Evolutionary conservation across 2,797 vertebrate species (phyloP).

Genomic region (Pangasius sanitwongsei): DNA sequence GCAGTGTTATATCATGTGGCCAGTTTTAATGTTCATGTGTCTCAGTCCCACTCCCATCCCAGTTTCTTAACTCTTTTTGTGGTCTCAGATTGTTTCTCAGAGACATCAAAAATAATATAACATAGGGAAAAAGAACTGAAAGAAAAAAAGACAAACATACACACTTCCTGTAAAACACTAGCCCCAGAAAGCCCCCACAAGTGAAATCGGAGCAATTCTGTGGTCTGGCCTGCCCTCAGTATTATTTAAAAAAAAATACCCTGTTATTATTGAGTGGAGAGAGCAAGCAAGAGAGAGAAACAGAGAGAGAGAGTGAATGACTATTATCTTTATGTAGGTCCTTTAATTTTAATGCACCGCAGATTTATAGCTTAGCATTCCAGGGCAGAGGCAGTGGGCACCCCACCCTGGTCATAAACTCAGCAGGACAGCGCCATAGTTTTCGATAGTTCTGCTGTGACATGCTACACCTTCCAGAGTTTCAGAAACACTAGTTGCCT

Average conservation of each 20-base stretch:
- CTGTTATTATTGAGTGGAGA: conserved; percentile 83
- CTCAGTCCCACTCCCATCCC: conserved; percentile 59
- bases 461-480: conserved; percentile 68
- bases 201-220: conserved; percentile 77
- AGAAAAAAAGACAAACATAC: conserved; percentile 63
- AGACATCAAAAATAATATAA: conserved; percentile 63
- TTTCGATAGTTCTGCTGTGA: conserved; percentile 72
- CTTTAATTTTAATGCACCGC: conserved; percentile 87
- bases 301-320: conserved; percentile 76
- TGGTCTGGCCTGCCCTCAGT: conserved; percentile 78
- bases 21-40: conserved; percentile 52
- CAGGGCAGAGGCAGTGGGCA: conserved; percentile 70
- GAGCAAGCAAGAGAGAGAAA: conserved; percentile 57
- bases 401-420: conserved; percentile 81
- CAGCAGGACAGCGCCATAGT: conserved; percentile 70
- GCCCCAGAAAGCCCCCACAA: conserved; percentile 70
- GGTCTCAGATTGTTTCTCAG: conserved; percentile 63
- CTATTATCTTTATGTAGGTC: conserved; percentile 88
- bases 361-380: conserved; percentile 86
- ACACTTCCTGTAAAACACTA: conserved; percentile 75
- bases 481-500: conserved; percentile 32
- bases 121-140: conserved; percentile 48
- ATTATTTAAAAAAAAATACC: conserved; percentile 86
- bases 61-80: conserved; percentile 61
- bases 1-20: conserved; percentile 51